Base-by-base conservation (phyloP, 2,888 invertebrate species). In the Hylaea fasciaria region DNA sequence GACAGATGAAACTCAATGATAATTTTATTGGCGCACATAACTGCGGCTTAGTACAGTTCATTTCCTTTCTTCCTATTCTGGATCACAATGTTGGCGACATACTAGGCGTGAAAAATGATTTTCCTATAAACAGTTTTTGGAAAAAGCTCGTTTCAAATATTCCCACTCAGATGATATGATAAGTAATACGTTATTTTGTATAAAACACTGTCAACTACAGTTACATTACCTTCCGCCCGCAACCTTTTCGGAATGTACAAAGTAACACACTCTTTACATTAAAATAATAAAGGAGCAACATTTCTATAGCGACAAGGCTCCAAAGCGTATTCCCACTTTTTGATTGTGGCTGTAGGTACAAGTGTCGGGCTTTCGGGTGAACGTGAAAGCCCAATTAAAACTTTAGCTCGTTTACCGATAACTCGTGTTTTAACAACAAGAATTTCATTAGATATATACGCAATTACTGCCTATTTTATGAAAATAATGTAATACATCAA, bases 1-100 rank as follows among this genome's bases (percentile, higher is more conserved):
- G 63, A 65, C 57, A 66, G 54, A 64, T 69, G 49, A 73, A 73
- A 54, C 57, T 52, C 35, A 43, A 77, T 73, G 72, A 79, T 79
- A 73, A 81, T 81, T 80, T 81, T 81, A 81, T 77, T 76, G 47
- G 54, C 11, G 28, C 32, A 22, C 22, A 22, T 22, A 56, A 44
- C 53, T 16, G 28, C 12, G 14, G 41, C 45, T 29, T 51, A 44
- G 47, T 0, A 17, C n/a, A 44, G 37, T 47, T 47, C 41, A 43
- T 41, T 43, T 32, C 2, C 48, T 44, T 44, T 13, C 32, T 9
- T 44, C 35, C 29, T 56, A 14, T 13, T 10, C 22, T 45, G 14
- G 51, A 55, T 41, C 11, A 28, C 11, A 29, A 39, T 8, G 16
- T 12, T 40, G 12, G 35, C 35, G 0, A 37, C 37, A n/a, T 37